Conservation (phyloP, 2,888 invertebrate species). For the Mallateleia sp. region DNA sequence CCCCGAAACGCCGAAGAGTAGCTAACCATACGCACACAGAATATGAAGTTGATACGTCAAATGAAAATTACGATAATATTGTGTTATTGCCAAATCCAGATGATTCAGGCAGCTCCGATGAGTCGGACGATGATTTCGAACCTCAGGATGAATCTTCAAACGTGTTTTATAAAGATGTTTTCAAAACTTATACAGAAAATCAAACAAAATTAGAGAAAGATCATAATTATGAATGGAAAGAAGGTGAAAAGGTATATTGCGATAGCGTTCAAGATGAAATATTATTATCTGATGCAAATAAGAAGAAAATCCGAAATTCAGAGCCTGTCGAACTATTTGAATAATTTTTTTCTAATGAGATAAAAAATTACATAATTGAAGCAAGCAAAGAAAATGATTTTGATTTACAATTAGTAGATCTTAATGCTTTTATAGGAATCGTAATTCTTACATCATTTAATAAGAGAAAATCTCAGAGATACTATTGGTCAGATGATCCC, state of each 20-base stretch:
- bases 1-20: conserved; percentile 54
- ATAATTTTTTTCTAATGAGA: conserved; percentile 69
- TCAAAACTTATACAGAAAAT: conserved; percentile 55
- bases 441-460: conserved; percentile 60
- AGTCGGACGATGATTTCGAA: conserved; percentile 60
- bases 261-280: conserved; percentile 51
- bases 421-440: conserved; percentile 66
- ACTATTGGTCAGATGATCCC: conserved; percentile 69
- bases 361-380: conserved; percentile 76
- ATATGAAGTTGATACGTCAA: conserved; percentile 54
- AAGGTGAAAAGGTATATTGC: conserved; percentile 60
- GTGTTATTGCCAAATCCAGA: conserved; percentile 58
- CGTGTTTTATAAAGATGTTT: conserved; percentile 30
- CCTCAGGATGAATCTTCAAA: conserved; percentile 14
- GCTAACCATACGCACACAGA: conserved; percentile 12
- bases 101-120: conserved; percentile 63
- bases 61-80: conserved; percentile 43
- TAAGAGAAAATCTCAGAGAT: conserved; percentile 60
- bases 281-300: conserved; percentile 37
- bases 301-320: conserved; percentile 46
- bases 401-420: conserved; percentile 48
- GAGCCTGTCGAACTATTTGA: conserved; percentile 70
- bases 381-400: conserved; percentile 70
- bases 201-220: conserved; percentile 65
- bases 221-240: conserved; percentile 60